Evolutionary conservation across 2,888 invertebrate species (phyloP).

Genomic region (Pherbina coryleti): DNA sequence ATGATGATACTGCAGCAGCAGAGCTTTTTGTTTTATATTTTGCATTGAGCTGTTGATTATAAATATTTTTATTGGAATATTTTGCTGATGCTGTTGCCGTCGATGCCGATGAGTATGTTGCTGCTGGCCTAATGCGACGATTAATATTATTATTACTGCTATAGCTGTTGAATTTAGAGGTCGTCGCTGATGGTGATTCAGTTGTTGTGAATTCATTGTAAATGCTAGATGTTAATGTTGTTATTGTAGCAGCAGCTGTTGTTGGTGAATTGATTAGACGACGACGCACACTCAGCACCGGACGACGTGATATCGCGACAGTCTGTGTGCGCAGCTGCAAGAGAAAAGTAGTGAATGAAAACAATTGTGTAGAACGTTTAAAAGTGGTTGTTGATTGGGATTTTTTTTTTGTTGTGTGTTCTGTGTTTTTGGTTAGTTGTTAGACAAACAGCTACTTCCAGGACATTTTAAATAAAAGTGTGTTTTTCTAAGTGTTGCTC

Average conservation of each 20-base stretch:
- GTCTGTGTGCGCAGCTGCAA: constrained; percentile 51
- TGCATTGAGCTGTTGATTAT: constrained; percentile 40
- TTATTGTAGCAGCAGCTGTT: constrained; percentile 36
- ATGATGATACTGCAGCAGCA: background rate
- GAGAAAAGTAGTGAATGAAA: constrained; percentile 41
- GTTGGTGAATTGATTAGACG: constrained; percentile 59
- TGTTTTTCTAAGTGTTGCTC: background rate
- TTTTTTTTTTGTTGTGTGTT: background rate
- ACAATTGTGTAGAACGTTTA: background rate
- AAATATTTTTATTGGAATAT: constrained; percentile 18
- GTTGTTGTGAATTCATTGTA: constrained; percentile 37
- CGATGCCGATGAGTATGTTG: constrained; percentile 40
- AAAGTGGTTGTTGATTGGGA: background rate
- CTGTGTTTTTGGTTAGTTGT: background rate
- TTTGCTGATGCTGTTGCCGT: constrained; percentile 40
- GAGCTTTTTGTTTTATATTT: constrained; percentile 41
- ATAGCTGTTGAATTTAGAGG: constrained; percentile 65
- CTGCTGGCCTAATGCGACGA: constrained; percentile 54
- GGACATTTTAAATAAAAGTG: background rate
- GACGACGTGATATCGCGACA: constrained; percentile 58
- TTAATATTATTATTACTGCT: constrained; percentile 46
- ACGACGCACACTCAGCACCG: constrained; percentile 64
- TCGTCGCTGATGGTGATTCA: constrained; percentile 39
- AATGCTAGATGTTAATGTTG: constrained; percentile 42
- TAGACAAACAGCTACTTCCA: background rate